Percentiles rank a stretch among this genome's conserved stretches.
Evolutionary conservation across 2,113 vertebrate species (phyloP).

Genomic region (Regulus satrapa): DNA sequence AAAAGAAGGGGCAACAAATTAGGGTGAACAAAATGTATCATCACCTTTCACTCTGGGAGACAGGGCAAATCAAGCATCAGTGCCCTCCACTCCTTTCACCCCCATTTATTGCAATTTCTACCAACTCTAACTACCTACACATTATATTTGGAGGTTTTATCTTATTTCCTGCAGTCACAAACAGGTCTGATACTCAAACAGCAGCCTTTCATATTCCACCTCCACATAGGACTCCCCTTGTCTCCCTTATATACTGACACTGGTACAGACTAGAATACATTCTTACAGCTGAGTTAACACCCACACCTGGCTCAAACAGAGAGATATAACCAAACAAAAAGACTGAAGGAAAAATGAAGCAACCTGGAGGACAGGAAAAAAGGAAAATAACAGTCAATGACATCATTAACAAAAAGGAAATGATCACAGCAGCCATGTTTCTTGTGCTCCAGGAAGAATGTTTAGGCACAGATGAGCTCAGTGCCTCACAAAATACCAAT

Average conservation of each 20-base stretch:
- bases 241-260: neutral
- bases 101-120: neutral
- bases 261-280: neutral
- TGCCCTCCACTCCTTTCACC: neutral
- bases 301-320: neutral
- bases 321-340: neutral
- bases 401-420: neutral
- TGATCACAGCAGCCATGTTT: neutral
- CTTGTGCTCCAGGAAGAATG: neutral
- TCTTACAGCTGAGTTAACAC: neutral
- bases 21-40: neutral
- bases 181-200: neutral
- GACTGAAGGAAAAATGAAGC: neutral
- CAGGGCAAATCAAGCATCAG: neutral
- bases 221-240: neutral
- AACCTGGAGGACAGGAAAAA: neutral
- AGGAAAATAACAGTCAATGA: neutral
- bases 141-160: neutral
- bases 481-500: neutral
- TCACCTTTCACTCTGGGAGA: neutral
- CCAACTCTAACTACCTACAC: neutral
- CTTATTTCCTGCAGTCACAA: neutral
- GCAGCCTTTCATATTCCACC: neutral
- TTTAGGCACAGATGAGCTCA: neutral
- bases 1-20: constrained; percentile 13